Evolutionary conservation across 2,797 vertebrate species (phyloP).

Genomic region (Jordanella pulchra): DNA sequence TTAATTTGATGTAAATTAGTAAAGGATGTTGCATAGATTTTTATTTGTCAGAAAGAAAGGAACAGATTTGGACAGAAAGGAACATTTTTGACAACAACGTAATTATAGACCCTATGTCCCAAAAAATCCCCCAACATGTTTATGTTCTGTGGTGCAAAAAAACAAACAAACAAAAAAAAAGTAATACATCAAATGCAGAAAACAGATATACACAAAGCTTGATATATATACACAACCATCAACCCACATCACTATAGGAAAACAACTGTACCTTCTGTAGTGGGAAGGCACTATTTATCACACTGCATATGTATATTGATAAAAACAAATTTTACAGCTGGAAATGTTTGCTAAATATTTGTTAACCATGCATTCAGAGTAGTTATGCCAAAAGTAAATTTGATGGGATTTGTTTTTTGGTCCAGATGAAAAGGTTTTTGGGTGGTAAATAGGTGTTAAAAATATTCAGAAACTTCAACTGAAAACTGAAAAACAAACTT

Average conservation of each 20-base stretch:
- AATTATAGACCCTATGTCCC: not conserved
- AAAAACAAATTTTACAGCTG: too few species aligned
- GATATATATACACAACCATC: not conserved
- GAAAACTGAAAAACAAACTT: too few species aligned
- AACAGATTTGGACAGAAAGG: too few species aligned
- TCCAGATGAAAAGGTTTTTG: too few species aligned
- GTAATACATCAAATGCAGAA: not conserved
- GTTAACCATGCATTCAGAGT: not conserved
- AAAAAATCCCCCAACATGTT: conserved; percentile 2
- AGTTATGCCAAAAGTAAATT: not conserved
- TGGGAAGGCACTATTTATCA: not conserved
- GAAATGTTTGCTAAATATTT: too few species aligned
- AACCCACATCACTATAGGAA: not conserved
- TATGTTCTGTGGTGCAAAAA: not conserved
- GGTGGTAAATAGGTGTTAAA: too few species aligned
- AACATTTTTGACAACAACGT: conserved; percentile 1
- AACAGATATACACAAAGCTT: not conserved
- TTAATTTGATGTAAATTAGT: not conserved
- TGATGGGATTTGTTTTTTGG: not conserved
- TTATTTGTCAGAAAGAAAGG: too few species aligned
- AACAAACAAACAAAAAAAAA: too few species aligned
- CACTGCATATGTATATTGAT: too few species aligned
- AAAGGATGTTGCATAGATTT: not conserved
- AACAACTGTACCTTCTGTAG: not conserved
- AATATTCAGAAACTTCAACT: too few species aligned